These are phyloP conservation scores for Caenorhabditis zanzibari DNA, from an alignment of 2,888 invertebrate species.

Conservation along the genomic window DNA sequence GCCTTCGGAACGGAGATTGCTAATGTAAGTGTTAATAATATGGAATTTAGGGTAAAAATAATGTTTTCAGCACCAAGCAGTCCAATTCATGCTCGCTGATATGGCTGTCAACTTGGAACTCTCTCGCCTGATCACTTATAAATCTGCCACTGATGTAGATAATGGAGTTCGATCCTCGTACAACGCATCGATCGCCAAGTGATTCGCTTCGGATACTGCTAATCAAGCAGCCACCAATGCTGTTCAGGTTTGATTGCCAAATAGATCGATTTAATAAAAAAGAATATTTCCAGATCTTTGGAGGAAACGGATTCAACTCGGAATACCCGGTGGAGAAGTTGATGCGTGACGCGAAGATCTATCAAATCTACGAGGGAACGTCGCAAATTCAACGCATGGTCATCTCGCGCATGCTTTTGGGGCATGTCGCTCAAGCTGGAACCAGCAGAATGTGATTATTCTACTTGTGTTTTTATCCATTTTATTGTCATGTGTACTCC, in stretches of 20 bases:
- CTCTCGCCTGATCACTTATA: slow-evolving; percentile 91
- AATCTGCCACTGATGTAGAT: slow-evolving; percentile 94
- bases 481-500: neutral
- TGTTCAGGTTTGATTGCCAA: slow-evolving; percentile 86
- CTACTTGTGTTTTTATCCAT: neutral
- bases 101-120: slow-evolving; percentile 94
- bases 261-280: neutral
- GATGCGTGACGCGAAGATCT: slow-evolving; percentile 6
- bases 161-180: slow-evolving; percentile 84
- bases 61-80: slow-evolving; percentile 87
- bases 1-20: neutral
- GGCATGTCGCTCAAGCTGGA: neutral
- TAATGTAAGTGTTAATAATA: too few species aligned
- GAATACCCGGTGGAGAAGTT: slow-evolving; percentile 2
- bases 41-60: neutral
- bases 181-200: slow-evolving; percentile 94
- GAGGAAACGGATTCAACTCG: neutral
- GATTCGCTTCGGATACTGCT: slow-evolving; percentile 93
- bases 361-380: slow-evolving; percentile 14
- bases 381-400: slow-evolving; percentile 9
- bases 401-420: neutral
- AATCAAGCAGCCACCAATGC: slow-evolving; percentile 96
- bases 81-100: slow-evolving; percentile 95
- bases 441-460: neutral
- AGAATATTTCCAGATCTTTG: neutral